Evolutionary conservation across 2,113 vertebrate genomes (phyloP).

Genomic region (Ondatra zibethicus): DNA sequence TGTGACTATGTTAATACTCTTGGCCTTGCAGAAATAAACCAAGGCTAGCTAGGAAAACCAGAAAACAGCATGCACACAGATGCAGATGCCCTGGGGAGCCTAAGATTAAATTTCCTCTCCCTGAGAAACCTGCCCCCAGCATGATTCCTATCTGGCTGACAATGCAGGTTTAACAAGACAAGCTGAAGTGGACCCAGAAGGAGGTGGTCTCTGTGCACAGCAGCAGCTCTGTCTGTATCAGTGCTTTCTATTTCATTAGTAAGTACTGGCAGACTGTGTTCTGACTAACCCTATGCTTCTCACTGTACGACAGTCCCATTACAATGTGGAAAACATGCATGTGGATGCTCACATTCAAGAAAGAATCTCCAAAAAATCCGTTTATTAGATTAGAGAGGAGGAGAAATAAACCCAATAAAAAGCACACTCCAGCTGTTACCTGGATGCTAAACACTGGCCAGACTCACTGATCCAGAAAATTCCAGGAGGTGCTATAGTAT

Average conservation of each 20-base stretch:
- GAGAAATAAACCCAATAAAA: slow-evolving; percentile 16
- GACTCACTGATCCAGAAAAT: slow-evolving; percentile 8
- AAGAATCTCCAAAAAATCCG: background rate
- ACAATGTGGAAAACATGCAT: background rate
- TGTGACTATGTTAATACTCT: background rate
- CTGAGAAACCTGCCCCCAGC: background rate
- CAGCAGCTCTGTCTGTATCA: background rate
- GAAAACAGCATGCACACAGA: background rate
- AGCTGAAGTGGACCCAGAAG: too few species aligned
- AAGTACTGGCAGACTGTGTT: background rate
- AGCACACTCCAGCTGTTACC: background rate
- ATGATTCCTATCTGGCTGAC: background rate
- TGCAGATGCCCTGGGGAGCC: background rate
- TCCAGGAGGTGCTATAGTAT: background rate
- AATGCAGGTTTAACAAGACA: background rate
- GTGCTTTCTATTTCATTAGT: background rate
- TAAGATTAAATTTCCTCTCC: background rate
- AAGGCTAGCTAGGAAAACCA: background rate
- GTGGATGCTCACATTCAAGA: background rate
- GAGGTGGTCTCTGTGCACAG: background rate
- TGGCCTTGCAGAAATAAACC: background rate
- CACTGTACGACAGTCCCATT: background rate
- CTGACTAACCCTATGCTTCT: slow-evolving; percentile 26
- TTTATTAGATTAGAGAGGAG: background rate
- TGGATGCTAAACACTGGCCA: background rate